These are phyloP conservation scores for Argyrosomus regius DNA, from an alignment of 2,797 vertebrate species.

Conservation along the genomic window DNA sequence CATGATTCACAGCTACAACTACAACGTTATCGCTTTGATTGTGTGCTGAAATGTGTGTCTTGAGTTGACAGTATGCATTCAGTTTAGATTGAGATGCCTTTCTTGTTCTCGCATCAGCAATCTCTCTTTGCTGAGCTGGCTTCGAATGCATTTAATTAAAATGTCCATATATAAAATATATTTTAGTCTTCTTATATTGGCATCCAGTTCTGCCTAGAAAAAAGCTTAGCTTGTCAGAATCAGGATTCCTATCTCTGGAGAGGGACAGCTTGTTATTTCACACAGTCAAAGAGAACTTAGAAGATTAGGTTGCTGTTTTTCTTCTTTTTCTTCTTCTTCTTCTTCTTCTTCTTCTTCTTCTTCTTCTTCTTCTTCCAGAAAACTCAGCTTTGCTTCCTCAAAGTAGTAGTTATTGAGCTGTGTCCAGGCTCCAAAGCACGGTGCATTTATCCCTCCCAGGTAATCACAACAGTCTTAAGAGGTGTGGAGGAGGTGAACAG, in stretches of 20 bases:
- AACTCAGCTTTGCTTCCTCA: constrained; percentile 20
- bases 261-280: not conserved
- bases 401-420: constrained; percentile 16
- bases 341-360: too few species aligned
- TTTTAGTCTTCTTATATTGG: not conserved
- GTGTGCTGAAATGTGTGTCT: not conserved
- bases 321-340: too few species aligned
- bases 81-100: not conserved
- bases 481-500: constrained; percentile 43
- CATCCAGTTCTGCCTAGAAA: constrained; percentile 3
- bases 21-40: not conserved
- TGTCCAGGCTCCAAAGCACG: not conserved
- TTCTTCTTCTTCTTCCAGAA: not conserved
- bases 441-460: constrained; percentile 63
- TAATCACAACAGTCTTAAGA: constrained; percentile 31
- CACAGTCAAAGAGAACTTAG: constrained; percentile 5
- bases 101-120: not conserved
- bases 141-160: constrained; percentile 13
- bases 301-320: constrained; percentile 12
- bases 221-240: constrained; percentile 4
- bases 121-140: constrained; percentile 20
- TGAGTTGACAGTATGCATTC: not conserved
- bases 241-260: not conserved
- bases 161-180: not conserved
- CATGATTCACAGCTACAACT: not conserved